Conservation (phyloP, 2,113 vertebrate genomes). For the Ammodytes marinus region DNA sequence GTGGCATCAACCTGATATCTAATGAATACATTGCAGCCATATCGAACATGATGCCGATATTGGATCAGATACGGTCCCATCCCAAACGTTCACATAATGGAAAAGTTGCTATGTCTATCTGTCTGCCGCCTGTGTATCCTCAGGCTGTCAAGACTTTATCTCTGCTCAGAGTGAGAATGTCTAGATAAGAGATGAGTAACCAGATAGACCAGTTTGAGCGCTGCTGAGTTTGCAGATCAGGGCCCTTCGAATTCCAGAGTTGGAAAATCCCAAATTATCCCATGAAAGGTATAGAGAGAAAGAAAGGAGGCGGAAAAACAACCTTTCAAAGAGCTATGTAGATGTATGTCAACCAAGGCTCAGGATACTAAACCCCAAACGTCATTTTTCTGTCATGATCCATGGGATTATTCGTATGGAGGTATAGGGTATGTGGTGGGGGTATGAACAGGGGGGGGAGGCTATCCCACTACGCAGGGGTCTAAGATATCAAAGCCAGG, state of each 20-base stretch:
- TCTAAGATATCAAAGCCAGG: conserved; percentile 88
- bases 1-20: too few relatives aligned
- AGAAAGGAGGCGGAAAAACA: conserved; percentile 47
- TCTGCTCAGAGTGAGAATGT: conserved; percentile 48
- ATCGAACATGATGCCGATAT: too few relatives aligned
- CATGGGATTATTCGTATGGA: conserved; percentile 76
- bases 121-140: conserved; percentile 56
- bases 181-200: conserved; percentile 66
- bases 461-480: conserved; percentile 81
- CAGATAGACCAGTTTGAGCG: conserved; percentile 40
- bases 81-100: neutral
- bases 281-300: conserved; percentile 17
- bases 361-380: conserved; percentile 47
- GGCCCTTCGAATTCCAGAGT: conserved; percentile 22
- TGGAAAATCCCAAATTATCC: conserved; percentile 38
- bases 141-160: conserved; percentile 59
- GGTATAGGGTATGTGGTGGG: conserved; percentile 52
- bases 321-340: conserved; percentile 39
- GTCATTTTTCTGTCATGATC: conserved; percentile 82
- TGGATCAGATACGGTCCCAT: too few relatives aligned
- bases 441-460: conserved; percentile 47
- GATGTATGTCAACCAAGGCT: conserved; percentile 48
- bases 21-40: too few relatives aligned
- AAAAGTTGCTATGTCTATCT: conserved; percentile 48
- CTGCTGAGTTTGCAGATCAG: conserved; percentile 22